Base-by-base conservation (phyloP, 2,888 invertebrate species). In the Julus scandinavius region DNA sequence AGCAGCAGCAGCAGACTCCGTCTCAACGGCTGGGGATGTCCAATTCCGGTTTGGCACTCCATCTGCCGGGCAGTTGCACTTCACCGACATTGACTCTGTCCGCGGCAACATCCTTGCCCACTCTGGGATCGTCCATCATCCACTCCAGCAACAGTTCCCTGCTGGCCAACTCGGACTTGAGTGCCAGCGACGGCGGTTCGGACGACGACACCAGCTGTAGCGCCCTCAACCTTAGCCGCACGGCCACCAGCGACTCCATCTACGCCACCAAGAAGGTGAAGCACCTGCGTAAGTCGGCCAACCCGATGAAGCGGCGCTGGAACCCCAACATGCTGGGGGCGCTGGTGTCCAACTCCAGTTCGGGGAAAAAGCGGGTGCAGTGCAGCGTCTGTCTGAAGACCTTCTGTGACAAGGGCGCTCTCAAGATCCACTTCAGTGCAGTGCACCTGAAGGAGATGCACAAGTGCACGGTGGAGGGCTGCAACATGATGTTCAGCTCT, bases 401-500 rank as follows among this genome's bases (percentile, higher is more conserved):
- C 20, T 99, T 99, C 93, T 99, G 99, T 94, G 99, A 99, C 94
- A 99, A 99, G 93, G 99, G 99, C 89, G 99, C 99, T 0, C 94
- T 99, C 41, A 99, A 99, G 93, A 99, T 99, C 9, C 99, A 99
- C 92, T 99, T 99, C 92, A 98, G 98, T 87, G 99, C 99, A 0
- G 99, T 99, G 13, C 99, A 99, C 92, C 93, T 99, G 89, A 95
- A 99, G 80, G 99, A 99, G 93, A 99, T 99, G 99, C 99, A 99
- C 93, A 98, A 98, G 93, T 99, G 99, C 92, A 99, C 99, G 0
- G 98, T 99, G 0, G 97, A 97, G 92, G 99, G 99, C 0, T 99
- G 99, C 93, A 98, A 97, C 92, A 99, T 99, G 98, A 98, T 98
- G 98, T 99, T 99, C 92, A 99, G 98, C 92, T 99, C 98, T 15